Base-by-base conservation (phyloP, 1,140 invertebrate genomes). In the Ceratina calcarata region DNA sequence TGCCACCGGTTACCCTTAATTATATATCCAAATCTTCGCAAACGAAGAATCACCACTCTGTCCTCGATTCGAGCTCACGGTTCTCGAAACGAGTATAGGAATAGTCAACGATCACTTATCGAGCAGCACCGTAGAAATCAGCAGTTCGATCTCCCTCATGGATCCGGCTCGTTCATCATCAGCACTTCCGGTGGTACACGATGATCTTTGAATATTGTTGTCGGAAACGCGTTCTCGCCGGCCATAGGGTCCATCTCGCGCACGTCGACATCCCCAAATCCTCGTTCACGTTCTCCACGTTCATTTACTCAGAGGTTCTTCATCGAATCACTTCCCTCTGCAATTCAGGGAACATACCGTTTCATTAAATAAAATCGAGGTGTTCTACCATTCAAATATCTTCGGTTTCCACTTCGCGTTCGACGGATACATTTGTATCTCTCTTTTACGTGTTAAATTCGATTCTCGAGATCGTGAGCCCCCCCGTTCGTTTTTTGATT, bases 171-270 rank as follows among this genome's bases (percentile, higher is more conserved):
- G 60, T 78, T 72, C 76, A 70, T 85, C 78, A 76, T 80, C 68
- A 71, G 22, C 60, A 76, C 53, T 82, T 76, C 78, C 84, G 83
- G 84, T 69, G 73, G 58, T 71, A 60, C 32, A 18, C 13, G 20
- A 53, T 77, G 37, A 15, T 45, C 37, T 45, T 45, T 45, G 37
- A 45, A 45, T 15, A 24, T n/a, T 55, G 27, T 58, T 45, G 65
- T 86, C 81, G 81, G 51, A 80, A 72, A 71, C 84, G 81, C 84
- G 85, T 86, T 75, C 85, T 86, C 74, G 78, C 70, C 67, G 84
- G 74, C 84, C 84, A 71, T 62, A 76, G 67, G 51, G 37, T 78
- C 84, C 85, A 79, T 37, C 78, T 83, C 79, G 53, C 80, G 85
- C 65, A 66, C 61, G 32, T 74, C 86, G 82, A 80, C 84, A 87